phyloP scores from a whole-genome alignment of 2,113 vertebrate genomes.

The Cairina moschata region DNA sequence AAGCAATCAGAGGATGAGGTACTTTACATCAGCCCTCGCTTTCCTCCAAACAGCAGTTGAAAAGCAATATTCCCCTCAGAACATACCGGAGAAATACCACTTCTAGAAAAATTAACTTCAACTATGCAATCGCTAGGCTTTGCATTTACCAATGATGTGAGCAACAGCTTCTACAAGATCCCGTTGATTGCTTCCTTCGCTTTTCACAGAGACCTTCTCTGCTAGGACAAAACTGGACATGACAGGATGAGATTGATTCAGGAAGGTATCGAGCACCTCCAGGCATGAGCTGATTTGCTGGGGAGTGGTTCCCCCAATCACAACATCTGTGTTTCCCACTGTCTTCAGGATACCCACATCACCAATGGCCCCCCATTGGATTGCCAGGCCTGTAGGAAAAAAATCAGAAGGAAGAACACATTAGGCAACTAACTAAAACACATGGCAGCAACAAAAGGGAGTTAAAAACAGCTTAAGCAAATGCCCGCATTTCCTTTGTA shows the following conservation, averaged over 20 bases:
- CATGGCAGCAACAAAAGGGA: not conserved
- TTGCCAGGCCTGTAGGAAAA: slow-evolving; percentile 79
- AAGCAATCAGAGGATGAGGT: not conserved
- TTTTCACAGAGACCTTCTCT: slow-evolving; percentile 75
- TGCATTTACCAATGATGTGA: slow-evolving; percentile 89
- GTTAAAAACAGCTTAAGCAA: not conserved
- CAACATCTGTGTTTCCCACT: slow-evolving; percentile 82
- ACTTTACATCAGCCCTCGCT: not conserved
- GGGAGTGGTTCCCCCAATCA: slow-evolving; percentile 89
- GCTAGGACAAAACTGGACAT: slow-evolving; percentile 95
- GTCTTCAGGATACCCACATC: slow-evolving; percentile 92
- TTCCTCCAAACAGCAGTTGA: not conserved
- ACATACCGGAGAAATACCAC: not conserved
- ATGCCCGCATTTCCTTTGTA: not conserved
- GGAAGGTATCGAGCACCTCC: slow-evolving; percentile 91
- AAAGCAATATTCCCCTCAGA: not conserved
- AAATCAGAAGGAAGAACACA: not conserved
- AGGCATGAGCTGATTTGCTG: slow-evolving; percentile 92
- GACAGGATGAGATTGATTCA: slow-evolving; percentile 85
- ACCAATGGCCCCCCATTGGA: slow-evolving; percentile 96
- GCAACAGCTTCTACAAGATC: slow-evolving; percentile 89
- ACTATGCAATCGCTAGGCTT: not conserved
- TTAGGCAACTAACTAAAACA: not conserved
- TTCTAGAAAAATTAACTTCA: not conserved
- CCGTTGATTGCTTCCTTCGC: slow-evolving; percentile 69